These are phyloP conservation scores for Odontesthes bonariensis DNA, from an alignment of 2,113 vertebrate genomes.

Conservation along the genomic window DNA sequence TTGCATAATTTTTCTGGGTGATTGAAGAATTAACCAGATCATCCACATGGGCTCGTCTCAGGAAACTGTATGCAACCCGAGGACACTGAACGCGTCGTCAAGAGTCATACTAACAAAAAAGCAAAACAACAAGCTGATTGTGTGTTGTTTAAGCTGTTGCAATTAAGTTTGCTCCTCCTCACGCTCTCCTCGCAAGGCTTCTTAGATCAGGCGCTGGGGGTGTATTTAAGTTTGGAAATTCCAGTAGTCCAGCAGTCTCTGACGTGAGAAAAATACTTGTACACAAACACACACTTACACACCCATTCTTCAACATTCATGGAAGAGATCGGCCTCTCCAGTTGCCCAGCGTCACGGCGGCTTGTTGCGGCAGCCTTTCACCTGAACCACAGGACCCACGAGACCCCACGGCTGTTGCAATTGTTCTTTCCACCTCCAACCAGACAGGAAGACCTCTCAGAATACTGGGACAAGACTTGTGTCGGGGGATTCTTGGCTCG, in stretches of 20 bases:
- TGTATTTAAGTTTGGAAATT: slow-evolving; percentile 70
- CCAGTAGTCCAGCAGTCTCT: slow-evolving; percentile 82
- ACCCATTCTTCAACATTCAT: slow-evolving; percentile 36
- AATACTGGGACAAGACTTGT: slow-evolving; percentile 56
- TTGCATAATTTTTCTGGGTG: slow-evolving; percentile 79
- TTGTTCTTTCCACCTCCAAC: slow-evolving; percentile 41
- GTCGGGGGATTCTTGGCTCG: slow-evolving; percentile 35
- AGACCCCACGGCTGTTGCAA: slow-evolving; percentile 50
- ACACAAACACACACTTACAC: slow-evolving; percentile 48
- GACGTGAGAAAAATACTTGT: slow-evolving; percentile 66
- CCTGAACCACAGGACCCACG: slow-evolving; percentile 53
- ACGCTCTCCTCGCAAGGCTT: slow-evolving; percentile 77
- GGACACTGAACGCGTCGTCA: slow-evolving; percentile 38
- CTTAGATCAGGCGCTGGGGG: slow-evolving; percentile 85
- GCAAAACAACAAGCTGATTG: slow-evolving; percentile 62
- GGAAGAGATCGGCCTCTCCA: slow-evolving; percentile 66
- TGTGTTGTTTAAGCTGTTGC: slow-evolving; percentile 62
- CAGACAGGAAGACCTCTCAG: slow-evolving; percentile 72
- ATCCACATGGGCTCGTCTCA: slow-evolving; percentile 49
- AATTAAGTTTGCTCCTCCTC: slow-evolving; percentile 66
- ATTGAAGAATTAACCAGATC: slow-evolving; percentile 66
- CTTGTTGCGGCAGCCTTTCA: slow-evolving; percentile 67
- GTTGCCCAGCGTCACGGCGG: slow-evolving; percentile 50
- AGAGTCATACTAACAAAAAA: slow-evolving; percentile 42
- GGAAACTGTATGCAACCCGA: slow-evolving; percentile 45